These are phyloP conservation scores for Chrosomus eos DNA, from an alignment of 2,797 vertebrate species.

Conservation along the genomic window DNA sequence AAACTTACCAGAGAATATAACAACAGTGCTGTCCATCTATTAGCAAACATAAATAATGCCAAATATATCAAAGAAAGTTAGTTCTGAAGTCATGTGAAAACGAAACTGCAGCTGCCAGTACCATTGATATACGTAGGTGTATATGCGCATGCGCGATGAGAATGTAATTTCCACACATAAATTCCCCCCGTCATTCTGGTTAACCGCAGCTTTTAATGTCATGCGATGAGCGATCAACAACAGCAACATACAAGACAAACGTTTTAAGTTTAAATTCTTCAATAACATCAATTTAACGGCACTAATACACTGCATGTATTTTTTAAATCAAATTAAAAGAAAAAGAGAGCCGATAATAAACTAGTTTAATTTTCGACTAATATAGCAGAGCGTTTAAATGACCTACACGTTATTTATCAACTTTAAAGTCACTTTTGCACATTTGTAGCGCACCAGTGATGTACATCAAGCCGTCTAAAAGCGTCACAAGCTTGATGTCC, in stretches of 20 bases:
- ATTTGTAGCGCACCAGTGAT: constrained; percentile 19
- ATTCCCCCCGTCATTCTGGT: constrained; percentile 34
- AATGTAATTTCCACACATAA: constrained; percentile 47
- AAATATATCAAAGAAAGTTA: not conserved
- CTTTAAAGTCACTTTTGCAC: constrained; percentile 2
- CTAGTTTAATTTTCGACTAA: not conserved
- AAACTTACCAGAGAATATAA: constrained; percentile 50
- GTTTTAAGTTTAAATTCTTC: not conserved
- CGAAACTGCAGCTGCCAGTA: not conserved
- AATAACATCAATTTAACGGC: not conserved
- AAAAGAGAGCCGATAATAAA: not conserved
- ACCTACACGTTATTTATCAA: not conserved
- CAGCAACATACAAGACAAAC: not conserved
- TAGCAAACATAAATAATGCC: not conserved
- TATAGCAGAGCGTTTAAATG: not conserved
- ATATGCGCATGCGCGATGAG: constrained; percentile 43
- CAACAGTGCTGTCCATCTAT: constrained; percentile 40
- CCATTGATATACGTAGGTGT: not conserved
- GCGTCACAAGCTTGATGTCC: constrained; percentile 26
- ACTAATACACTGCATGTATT: not conserved
- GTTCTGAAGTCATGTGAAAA: not conserved
- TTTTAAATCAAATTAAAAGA: not conserved
- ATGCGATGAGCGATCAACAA: constrained; percentile 6
- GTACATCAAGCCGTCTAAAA: not conserved
- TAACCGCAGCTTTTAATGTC: not conserved